phyloP scores from a whole-genome alignment of 2,888 invertebrate species.

The Hetaerina titia region DNA sequence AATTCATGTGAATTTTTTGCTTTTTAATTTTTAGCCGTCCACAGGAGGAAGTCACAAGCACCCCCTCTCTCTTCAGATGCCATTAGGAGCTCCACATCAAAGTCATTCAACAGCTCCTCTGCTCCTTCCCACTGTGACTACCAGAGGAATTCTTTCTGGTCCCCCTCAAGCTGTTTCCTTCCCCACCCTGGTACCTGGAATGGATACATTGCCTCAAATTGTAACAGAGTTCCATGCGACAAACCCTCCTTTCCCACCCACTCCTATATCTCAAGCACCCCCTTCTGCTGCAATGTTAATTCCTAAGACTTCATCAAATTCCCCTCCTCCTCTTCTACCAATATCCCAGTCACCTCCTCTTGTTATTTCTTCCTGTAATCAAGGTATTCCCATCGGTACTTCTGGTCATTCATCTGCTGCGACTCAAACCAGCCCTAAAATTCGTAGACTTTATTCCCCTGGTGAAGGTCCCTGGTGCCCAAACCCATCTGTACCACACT shows the following conservation, averaged over 20 bases:
- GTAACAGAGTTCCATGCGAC: conserved; percentile 61
- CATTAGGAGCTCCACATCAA: conserved; percentile 60
- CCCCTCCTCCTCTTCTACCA: conserved; percentile 59
- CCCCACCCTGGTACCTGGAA: conserved; percentile 54
- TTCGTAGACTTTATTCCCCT: conserved; percentile 48
- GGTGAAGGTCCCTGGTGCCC: conserved; percentile 57
- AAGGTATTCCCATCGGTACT: conserved; percentile 66
- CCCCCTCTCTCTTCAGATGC: conserved; percentile 54
- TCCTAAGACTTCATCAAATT: conserved; percentile 60
- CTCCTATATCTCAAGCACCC: conserved; percentile 45
- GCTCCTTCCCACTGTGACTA: conserved; percentile 52
- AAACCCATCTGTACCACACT: neutral
- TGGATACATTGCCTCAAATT: conserved; percentile 56
- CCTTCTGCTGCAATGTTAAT: conserved; percentile 55
- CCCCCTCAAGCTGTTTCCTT: conserved; percentile 46
- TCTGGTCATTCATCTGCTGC: conserved; percentile 70
- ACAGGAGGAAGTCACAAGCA: conserved; percentile 63
- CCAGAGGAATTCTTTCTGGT: conserved; percentile 48
- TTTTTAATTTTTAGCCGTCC: conserved; percentile 57
- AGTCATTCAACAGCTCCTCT: conserved; percentile 51
- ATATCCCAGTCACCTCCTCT: conserved; percentile 54
- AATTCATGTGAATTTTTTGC: neutral
- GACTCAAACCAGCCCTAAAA: conserved; percentile 70
- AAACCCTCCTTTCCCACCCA: conserved; percentile 33
- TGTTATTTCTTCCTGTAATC: conserved; percentile 33